Percentiles rank a stretch among this genome's conserved stretches.
Evolutionary conservation across 2,797 vertebrate genomes (phyloP).

Genomic region (Trematomus bernacchii): DNA sequence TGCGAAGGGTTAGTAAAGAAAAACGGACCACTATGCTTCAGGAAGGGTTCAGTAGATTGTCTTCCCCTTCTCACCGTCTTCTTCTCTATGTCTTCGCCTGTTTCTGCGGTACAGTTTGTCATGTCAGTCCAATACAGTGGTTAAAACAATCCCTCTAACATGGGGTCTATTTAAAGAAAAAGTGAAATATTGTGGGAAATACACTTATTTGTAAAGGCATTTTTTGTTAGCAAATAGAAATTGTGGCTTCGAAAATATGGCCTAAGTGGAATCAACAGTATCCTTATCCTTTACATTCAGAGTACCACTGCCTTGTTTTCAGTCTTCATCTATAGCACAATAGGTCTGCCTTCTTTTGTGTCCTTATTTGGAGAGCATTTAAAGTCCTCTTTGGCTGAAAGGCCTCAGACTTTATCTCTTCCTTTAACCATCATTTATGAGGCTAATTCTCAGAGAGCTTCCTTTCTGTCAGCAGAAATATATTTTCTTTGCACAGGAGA

Average conservation of each 20-base stretch:
- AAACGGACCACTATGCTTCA: neutral
- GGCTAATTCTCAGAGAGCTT: slow-evolving; percentile 35
- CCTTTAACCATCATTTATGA: slow-evolving; percentile 38
- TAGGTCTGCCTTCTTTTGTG: slow-evolving; percentile 24
- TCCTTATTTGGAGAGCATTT: slow-evolving; percentile 54
- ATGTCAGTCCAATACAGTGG: neutral
- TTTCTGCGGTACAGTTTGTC: slow-evolving; percentile 13
- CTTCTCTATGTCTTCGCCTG: neutral
- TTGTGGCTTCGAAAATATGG: neutral
- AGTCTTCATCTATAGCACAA: slow-evolving; percentile 16
- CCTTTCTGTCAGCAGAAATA: slow-evolving; percentile 43
- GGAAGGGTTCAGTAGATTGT: neutral
- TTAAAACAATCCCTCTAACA: neutral
- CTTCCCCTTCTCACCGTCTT: slow-evolving; percentile 11
- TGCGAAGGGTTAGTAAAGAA: slow-evolving; percentile 10
- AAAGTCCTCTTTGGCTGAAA: slow-evolving; percentile 44
- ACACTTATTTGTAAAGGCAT: neutral
- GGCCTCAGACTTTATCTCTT: slow-evolving; percentile 46
- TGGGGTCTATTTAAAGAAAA: neutral
- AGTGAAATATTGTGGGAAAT: neutral
- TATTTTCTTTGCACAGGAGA: slow-evolving; percentile 33
- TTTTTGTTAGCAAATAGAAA: neutral
- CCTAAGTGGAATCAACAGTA: slow-evolving; percentile 7
- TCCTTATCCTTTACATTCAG: slow-evolving; percentile 17
- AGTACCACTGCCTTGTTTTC: neutral